Evolutionary conservation across 2,888 invertebrate species (phyloP), one percentile per base, ranked within the genome.

Genomic region (Drosophila emarginata): DNA sequence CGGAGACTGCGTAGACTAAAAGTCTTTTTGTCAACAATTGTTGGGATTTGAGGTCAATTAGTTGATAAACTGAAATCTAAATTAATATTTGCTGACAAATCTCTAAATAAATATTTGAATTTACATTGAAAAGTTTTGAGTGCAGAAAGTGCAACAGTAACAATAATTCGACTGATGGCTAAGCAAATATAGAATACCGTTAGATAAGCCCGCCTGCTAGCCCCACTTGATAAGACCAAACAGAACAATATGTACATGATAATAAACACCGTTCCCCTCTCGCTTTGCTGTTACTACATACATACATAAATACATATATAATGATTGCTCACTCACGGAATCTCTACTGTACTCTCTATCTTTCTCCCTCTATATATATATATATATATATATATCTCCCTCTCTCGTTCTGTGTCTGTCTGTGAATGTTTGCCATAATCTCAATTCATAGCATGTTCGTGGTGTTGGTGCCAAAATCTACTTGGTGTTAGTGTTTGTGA

Each of bases 401-500:
- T 45, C n/a, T 14, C 52, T 39, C 14, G 9, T 26, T 28, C 6
- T 1, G 7, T 18, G 39, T 18, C 39, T 51, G 56, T 32, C 60
- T 51, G 65, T 73, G 61, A 78, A 78, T 81, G 85, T 78, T 78
- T 76, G 79, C 57, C 72, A 68, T 78, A 78, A 78, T 78, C 82
- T 69, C 37, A 28, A 67, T 54, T 50, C 23, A 63, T 53, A 14
- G 37, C 15, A 21, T 37, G 53, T 61, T 56, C 37, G 23, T 58
- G 58, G 23, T 58, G 40, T 23, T 53, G 60, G 36, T 54, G 54
- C 36, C 36, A 54, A 32, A 54, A 18, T 18, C 36, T 36, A 54
- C 32, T 54, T 51, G 26, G 45, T 53, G 40, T 45, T 54, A n/a
- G 61, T 64, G 57, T 45, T 36, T 76, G 65, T 72, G 70, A 78